phyloP scores from a whole-genome alignment of 1,140 invertebrate genomes.

The Capitella teleta region DNA sequence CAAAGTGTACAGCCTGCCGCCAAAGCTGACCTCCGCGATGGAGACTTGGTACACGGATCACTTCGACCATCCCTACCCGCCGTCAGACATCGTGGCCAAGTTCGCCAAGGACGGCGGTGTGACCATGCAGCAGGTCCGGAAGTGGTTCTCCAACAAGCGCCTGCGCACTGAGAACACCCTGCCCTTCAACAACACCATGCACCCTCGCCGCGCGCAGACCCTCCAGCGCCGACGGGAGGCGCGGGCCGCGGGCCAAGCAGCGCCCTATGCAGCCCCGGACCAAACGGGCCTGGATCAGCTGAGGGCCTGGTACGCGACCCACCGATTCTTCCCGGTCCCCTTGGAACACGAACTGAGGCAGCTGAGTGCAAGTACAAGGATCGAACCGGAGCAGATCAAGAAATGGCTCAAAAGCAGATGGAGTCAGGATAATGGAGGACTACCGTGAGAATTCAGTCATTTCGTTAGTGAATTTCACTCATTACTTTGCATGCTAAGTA shows the following conservation, averaged over 20 bases:
- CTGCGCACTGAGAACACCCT: slow-evolving; percentile 29
- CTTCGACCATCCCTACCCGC: slow-evolving; percentile 25
- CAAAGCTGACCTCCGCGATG: slow-evolving; percentile 3
- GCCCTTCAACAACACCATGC: slow-evolving; percentile 25
- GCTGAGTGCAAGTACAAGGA: no score
- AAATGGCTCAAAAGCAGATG: no score
- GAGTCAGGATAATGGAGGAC: no score
- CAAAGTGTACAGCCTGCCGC: neutral
- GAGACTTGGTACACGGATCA: slow-evolving; percentile 23
- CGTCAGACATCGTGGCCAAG: slow-evolving; percentile 18
- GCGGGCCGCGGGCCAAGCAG: neutral
- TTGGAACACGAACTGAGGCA: neutral
- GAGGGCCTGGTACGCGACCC: neutral
- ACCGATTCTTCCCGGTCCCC: neutral
- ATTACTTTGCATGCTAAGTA: no score
- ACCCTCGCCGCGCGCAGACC: slow-evolving; percentile 13
- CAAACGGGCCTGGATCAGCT: neutral
- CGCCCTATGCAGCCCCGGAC: neutral
- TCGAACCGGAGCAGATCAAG: no score
- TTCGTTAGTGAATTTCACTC: no score
- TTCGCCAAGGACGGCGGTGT: slow-evolving; percentile 17
- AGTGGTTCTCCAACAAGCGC: slow-evolving; percentile 33
- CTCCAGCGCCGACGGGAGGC: neutral
- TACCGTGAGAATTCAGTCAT: no score
- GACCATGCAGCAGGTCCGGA: slow-evolving; percentile 24